Evolutionary conservation across 2,113 vertebrate genomes (phyloP).

Genomic region (Ellobius talpinus): DNA sequence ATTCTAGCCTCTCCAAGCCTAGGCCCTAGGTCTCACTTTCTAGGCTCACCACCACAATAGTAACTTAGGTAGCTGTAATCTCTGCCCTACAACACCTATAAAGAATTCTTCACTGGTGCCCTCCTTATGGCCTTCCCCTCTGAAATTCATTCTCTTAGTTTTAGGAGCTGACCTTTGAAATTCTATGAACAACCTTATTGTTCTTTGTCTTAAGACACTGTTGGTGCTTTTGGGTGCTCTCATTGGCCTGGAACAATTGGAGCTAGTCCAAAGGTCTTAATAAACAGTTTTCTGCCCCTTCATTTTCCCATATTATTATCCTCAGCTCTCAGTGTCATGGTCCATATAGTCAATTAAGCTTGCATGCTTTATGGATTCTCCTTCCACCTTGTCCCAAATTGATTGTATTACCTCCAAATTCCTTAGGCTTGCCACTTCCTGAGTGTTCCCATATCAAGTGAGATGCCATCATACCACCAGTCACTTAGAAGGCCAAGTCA

Average conservation of each 20-base stretch:
- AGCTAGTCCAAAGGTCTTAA: background rate
- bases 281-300: background rate
- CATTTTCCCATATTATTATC: background rate
- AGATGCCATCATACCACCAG: background rate
- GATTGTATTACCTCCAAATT: background rate
- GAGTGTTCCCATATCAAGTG: background rate
- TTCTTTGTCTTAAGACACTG: background rate
- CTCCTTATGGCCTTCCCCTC: background rate
- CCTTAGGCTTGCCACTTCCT: background rate
- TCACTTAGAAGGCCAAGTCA: background rate
- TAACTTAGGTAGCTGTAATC: background rate
- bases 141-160: background rate
- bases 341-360: background rate
- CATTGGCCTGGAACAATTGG: background rate
- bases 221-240: background rate
- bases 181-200: background rate
- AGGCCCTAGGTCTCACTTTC: background rate
- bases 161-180: background rate
- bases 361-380: background rate
- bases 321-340: background rate
- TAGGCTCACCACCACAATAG: background rate
- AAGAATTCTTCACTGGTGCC: background rate
- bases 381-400: background rate
- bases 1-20: background rate
- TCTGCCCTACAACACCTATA: too few species aligned